Base-by-base conservation (phyloP, 2,113 vertebrate genomes). In the Lampris megalopsis region DNA sequence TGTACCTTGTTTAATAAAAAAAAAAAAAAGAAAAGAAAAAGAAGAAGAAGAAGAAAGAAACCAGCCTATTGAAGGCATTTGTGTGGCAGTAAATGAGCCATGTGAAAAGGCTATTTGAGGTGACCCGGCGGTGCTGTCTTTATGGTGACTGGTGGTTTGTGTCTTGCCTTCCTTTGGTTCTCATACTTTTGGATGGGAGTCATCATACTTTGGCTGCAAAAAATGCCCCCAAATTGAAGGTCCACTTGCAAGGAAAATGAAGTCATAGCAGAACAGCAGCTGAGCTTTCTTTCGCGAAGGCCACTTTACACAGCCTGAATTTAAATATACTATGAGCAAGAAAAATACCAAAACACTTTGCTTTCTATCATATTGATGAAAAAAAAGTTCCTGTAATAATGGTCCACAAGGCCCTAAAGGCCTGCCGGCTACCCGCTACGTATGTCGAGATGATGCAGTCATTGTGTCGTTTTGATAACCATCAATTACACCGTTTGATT, bases 371-470 rank as follows among this genome's bases (percentile, higher is more conserved):
- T 68, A 75, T 3, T 66, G 5, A 40, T 76, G 40, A 73, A 3
- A 53, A n/a, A 38, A 24, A 24, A 24, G 24, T 24, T 24, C 24
- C 4, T 9, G 3, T 63, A 63, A 52, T 59, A 3, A 62, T 67
- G 82, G 86, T 83, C 88, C 84, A 67, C 0, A 3, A 85, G 84
- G 86, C 77, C 79, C 80, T 43, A 77, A 64, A 69, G 86, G 79
- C 78, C 41, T 47, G 36, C 68, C 24, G 73, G 71, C 45, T 78
- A 8, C 40, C 52, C 53, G 63, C 53, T 13, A 7, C 7, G 3
- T 11, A 13, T 6, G 37, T 57, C 35, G 3, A 56, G 1, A 56
- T 3, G 13, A 56, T 56, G 35, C 49, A 50, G 49, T 11, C 8
- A 45, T 45, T 5, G 24, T 24, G 47, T 48, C 1, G 11, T 52